Percentiles rank a stretch among this genome's conserved stretches.
phyloP scores from a whole-genome alignment of 2,113 vertebrate species.

The Puntigrus tetrazona region DNA sequence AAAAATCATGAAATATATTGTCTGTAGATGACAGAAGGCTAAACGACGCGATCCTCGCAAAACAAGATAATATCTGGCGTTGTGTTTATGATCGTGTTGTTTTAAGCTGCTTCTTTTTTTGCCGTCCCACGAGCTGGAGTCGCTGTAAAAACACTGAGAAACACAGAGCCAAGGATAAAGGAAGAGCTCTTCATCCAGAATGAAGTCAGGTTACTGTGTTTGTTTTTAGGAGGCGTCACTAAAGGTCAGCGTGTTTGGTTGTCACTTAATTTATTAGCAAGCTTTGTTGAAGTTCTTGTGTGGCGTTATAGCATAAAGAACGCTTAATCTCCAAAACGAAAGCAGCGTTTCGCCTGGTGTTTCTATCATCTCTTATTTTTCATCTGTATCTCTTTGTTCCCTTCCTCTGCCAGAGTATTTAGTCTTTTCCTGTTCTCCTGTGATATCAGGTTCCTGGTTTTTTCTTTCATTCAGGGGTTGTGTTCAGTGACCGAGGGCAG shows the following conservation, averaged over 20 bases:
- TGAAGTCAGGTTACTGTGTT: slow-evolving; percentile 3
- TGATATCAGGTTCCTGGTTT: slow-evolving; percentile 7
- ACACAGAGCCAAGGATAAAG: not conserved
- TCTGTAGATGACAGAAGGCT: not conserved
- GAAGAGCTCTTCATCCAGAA: not conserved
- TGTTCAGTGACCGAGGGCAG: slow-evolving; percentile 14
- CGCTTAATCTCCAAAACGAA: not conserved
- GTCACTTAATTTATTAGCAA: slow-evolving; percentile 33
- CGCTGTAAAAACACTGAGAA: not conserved
- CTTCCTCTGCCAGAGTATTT: not conserved
- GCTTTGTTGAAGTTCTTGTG: slow-evolving; percentile 4
- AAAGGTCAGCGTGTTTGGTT: slow-evolving; percentile 25
- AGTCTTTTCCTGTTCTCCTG: slow-evolving; percentile 1
- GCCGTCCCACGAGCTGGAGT: not conserved
- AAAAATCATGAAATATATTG: not conserved
- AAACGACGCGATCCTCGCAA: not conserved
- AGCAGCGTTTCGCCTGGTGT: not conserved
- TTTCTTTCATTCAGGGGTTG: not conserved
- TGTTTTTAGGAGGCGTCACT: slow-evolving; percentile 18
- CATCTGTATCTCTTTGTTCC: slow-evolving; percentile 20
- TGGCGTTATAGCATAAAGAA: not conserved
- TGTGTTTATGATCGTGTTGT: not conserved
- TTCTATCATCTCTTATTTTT: not conserved
- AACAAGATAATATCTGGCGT: not conserved
- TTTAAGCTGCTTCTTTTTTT: not conserved